phyloP scores from a whole-genome alignment of 2,797 vertebrate genomes.

The Antrozous pallidus region DNA sequence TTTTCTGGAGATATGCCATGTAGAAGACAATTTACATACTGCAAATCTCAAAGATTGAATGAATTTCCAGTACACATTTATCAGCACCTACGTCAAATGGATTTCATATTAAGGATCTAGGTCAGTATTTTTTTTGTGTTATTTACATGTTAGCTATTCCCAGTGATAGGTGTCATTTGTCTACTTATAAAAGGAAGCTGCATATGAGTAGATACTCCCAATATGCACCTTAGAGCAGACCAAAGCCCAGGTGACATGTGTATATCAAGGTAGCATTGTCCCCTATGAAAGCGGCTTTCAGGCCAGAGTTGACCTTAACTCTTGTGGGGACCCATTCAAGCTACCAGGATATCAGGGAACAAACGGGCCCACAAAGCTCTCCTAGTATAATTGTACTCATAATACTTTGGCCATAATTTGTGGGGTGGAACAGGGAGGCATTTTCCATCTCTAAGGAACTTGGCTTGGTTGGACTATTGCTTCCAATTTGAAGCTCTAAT shows the following conservation, averaged over 20 bases:
- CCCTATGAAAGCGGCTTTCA: not conserved
- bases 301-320: not conserved
- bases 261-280: not conserved
- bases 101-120: not conserved
- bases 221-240: not conserved
- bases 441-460: not conserved
- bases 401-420: not conserved
- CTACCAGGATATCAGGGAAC: not conserved
- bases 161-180: not conserved
- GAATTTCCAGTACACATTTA: not conserved
- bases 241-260: not conserved
- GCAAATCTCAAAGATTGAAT: not conserved
- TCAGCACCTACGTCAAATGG: not conserved
- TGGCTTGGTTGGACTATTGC: not conserved
- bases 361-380: not conserved
- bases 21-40: not conserved
- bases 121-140: not conserved
- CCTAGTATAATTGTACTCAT: not conserved
- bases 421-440: not conserved
- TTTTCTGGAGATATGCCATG: not conserved
- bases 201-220: not conserved
- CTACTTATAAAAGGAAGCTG: not conserved
- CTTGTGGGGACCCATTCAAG: not conserved
- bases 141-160: not conserved
- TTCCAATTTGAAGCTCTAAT: not conserved